Evolutionary conservation across 2,113 vertebrate species (phyloP).

Genomic region (Tiliqua scincoides): DNA sequence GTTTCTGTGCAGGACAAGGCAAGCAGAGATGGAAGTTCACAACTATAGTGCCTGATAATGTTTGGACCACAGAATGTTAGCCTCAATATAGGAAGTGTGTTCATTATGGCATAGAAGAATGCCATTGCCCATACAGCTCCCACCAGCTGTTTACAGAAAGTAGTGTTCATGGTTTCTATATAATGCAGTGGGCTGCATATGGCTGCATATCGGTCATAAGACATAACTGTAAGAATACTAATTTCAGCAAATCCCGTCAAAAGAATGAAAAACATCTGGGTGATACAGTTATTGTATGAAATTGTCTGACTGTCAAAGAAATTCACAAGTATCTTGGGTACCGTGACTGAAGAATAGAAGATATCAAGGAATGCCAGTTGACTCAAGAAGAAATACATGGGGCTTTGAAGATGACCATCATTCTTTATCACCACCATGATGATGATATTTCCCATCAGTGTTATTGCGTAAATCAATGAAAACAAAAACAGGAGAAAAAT

Average conservation of each 20-base stretch:
- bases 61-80: slow-evolving; percentile 11
- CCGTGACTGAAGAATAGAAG: neutral
- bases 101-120: neutral
- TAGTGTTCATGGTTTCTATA: neutral
- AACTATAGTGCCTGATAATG: slow-evolving; percentile 26
- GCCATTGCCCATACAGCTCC: neutral
- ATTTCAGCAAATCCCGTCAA: slow-evolving; percentile 19
- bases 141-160: neutral
- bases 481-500: slow-evolving; percentile 7
- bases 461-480: slow-evolving; percentile 4
- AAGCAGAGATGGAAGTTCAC: slow-evolving; percentile 13
- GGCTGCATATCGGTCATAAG: slow-evolving; percentile 25
- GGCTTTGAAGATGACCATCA: slow-evolving; percentile 4
- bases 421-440: neutral
- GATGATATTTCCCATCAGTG: slow-evolving; percentile 13
- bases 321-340: slow-evolving; percentile 15
- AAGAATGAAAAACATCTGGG: slow-evolving; percentile 28
- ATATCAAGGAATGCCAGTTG: neutral
- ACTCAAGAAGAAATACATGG: slow-evolving; percentile 36
- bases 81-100: neutral
- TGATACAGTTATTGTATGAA: neutral
- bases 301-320: neutral
- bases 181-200: slow-evolving; percentile 18
- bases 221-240: slow-evolving; percentile 23
- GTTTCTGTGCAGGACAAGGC: slow-evolving; percentile 9